Conservation (phyloP, 2,888 invertebrate species). For the Coremacera marginata region DNA sequence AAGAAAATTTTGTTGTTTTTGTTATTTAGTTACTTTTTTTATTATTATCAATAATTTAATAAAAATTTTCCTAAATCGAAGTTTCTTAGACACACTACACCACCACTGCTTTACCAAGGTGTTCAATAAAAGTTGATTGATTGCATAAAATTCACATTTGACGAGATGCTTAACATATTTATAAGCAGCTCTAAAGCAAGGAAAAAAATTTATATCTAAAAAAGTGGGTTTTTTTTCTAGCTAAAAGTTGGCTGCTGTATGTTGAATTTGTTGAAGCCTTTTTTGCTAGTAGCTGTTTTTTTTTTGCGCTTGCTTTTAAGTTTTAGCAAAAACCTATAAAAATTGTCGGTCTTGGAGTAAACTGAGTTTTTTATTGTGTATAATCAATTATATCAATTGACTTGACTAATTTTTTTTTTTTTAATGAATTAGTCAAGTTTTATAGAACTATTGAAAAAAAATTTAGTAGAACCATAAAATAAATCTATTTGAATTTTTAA, state of each 20-base stretch:
- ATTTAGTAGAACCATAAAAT: neutral
- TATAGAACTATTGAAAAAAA: neutral
- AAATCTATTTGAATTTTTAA: no score
- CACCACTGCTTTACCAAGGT: constrained; percentile 19
- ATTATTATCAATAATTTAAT: neutral
- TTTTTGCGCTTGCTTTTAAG: constrained; percentile 2
- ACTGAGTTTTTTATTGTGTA: neutral
- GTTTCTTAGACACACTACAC: neutral
- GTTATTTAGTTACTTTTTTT: neutral
- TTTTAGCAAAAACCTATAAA: constrained; percentile 3
- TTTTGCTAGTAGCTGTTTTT: constrained; percentile 3
- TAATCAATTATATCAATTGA: neutral
- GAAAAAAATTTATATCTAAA: neutral
- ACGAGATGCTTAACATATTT: constrained; percentile 49
- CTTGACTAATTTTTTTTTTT: neutral
- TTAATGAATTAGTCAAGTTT: neutral
- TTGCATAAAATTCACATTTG: constrained; percentile 49
- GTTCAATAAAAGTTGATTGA: constrained; percentile 41
- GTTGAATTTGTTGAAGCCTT: neutral
- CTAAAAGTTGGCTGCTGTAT: neutral
- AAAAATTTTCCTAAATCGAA: no score
- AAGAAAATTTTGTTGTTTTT: neutral
- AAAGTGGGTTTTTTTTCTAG: neutral
- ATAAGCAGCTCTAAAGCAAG: constrained; percentile 45
- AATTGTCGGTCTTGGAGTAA: neutral